Conservation (phyloP, 1,140 invertebrate genomes). For the Leptinotarsa texana region DNA sequence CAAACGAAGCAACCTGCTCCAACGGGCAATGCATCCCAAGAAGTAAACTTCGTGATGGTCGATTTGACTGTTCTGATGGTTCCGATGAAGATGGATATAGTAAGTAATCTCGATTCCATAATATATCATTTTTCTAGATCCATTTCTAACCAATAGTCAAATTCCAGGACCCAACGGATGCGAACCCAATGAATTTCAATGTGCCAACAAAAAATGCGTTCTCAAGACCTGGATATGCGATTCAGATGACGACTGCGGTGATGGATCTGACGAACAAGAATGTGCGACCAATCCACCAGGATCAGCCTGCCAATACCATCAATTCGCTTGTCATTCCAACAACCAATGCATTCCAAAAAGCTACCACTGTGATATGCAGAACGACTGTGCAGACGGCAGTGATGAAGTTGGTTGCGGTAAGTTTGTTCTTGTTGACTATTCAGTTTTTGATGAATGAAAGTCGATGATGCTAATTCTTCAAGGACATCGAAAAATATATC, state of each 20-base stretch:
- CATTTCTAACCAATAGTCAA: neutral
- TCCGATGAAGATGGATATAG: conserved; percentile 90
- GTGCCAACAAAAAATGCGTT: conserved; percentile 85
- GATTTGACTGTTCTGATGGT: conserved; percentile 79
- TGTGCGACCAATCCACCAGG: conserved; percentile 65
- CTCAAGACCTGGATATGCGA: conserved; percentile 92
- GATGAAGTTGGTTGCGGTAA: conserved; percentile 86
- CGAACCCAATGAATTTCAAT: conserved; percentile 92
- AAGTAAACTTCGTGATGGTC: conserved; percentile 79
- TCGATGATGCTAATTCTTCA: no score
- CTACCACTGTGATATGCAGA: conserved; percentile 90
- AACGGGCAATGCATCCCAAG: conserved; percentile 90
- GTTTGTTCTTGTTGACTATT: conserved; percentile 17
- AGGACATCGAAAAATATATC: no score
- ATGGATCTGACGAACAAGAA: conserved; percentile 80
- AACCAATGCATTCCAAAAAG: conserved; percentile 90
- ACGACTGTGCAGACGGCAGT: conserved; percentile 85
- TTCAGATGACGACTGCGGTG: conserved; percentile 88
- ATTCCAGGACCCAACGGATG: conserved; percentile 58
- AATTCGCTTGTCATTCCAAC: conserved; percentile 78
- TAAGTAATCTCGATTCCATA: conserved; percentile 57
- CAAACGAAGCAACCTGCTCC: conserved; percentile 81
- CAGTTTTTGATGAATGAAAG: no score
- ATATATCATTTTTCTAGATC: neutral
- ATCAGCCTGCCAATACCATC: conserved; percentile 74